Base-by-base conservation (phyloP, 2,888 invertebrate genomes). In the Epinotia ramella region DNA sequence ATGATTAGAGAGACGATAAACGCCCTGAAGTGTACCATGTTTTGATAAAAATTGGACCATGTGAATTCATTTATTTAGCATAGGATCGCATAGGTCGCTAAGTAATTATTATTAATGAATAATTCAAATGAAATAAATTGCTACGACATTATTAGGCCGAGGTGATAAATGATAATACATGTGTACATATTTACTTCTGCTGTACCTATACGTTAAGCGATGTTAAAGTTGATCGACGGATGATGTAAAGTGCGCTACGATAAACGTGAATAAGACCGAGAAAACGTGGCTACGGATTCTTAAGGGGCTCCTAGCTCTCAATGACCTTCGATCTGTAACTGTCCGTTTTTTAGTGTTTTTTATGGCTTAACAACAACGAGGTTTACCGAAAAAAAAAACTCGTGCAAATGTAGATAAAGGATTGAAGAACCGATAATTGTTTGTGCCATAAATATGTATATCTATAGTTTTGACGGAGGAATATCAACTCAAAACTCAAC, bases 1-100 rank as follows among this genome's bases (percentile, higher is more conserved):
- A 53, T 53, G 24, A 62, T 44, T 49, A 71, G 60, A 74, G 74
- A 78, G 60, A n/a, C 44, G 18, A 6, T 33, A 53, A 53, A 40
- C 9, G 49, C 4, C 3, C 16, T 44, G 20, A 64, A 20, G 20
- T 53, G 13, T 44, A 40, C 40, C 40, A 9, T 40, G 9, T 9
- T 33, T 62, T 65, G 66, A 64, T 74, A 66, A 44, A 68, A n/a
- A 33, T 33, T 53, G 13, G 1, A 49, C 5, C n/a, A 53, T n/a
- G 53, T n/a, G n/a, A 53, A n/a, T 53, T 53, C n/a, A 7, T 53
- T n/a, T n/a, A n/a, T 53, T 46, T n/a, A 13, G 53, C 16, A 49
- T 49, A 49, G 49, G 49, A 13, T 53, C n/a, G n/a, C 53, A 16
- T 3, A 49, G 13, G 53, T 7, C 6, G 53, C 53, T 53, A n/a